A percentile compares a stretch with the other conserved stretches of the same genome.
Evolutionary conservation across 2,113 vertebrate species (phyloP).

Genomic region (Osmerus mordax): DNA sequence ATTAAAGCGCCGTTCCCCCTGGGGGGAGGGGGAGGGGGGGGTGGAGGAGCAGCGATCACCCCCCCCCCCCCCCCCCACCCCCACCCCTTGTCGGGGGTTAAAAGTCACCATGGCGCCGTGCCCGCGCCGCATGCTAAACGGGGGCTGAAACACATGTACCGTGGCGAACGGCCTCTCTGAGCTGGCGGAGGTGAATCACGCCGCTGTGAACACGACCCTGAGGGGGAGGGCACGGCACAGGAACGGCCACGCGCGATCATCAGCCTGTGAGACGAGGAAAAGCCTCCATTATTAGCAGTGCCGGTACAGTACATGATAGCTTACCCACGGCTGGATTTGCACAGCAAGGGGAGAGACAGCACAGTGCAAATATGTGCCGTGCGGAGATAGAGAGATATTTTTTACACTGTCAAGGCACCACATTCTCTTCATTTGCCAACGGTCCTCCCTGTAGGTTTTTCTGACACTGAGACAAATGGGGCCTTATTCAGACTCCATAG

Average conservation of each 20-base stretch:
- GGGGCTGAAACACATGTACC: conserved; percentile 74
- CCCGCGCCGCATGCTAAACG: conserved; percentile 78
- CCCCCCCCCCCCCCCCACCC: too few relatives aligned
- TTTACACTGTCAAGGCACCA: not conserved
- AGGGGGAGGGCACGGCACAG: conserved; percentile 15
- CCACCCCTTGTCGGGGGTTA: conserved; percentile 63
- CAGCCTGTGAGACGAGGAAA: too few relatives aligned
- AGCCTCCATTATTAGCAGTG: too few relatives aligned
- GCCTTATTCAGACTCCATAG: conserved; percentile 9
- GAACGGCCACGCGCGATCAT: not conserved
- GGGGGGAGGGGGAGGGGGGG: conserved; percentile 38
- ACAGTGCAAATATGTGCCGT: too few relatives aligned
- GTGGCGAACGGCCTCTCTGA: conserved; percentile 45
- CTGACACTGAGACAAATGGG: conserved; percentile 30
- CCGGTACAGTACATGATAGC: too few relatives aligned
- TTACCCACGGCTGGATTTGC: too few relatives aligned
- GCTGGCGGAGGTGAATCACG: not conserved
- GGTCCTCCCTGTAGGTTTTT: conserved; percentile 17
- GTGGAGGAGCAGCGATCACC: conserved; percentile 42
- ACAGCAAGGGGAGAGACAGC: too few relatives aligned
- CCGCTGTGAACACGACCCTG: not conserved
- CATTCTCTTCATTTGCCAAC: conserved; percentile 27
- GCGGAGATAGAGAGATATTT: conserved; percentile 12
- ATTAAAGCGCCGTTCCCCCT: conserved; percentile 71
- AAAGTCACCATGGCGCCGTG: conserved; percentile 82